A percentile compares a stretch with the other conserved stretches of the same genome.
These are phyloP conservation scores for Osedax frankpressi DNA, from an alignment of 2,888 invertebrate species.

Conservation along the genomic window DNA sequence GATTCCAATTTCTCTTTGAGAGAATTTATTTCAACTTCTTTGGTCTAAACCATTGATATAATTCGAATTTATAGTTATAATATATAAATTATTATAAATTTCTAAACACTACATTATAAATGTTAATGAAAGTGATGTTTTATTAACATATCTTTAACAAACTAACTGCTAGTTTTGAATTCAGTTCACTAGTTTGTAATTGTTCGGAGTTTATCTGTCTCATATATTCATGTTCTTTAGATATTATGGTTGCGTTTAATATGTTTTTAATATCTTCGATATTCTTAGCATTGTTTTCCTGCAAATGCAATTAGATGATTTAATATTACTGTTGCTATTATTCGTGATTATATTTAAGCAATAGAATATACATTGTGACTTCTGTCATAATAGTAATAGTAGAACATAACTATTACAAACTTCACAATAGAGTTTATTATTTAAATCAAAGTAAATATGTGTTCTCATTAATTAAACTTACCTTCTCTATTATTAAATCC, in stretches of 20 bases:
- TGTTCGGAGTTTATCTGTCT: background rate
- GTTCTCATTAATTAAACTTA: too few relatives aligned
- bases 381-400: too few relatives aligned
- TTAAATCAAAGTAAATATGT: too few relatives aligned
- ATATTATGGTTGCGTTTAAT: background rate
- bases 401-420: too few relatives aligned
- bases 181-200: constrained; percentile 15
- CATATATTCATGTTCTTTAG: background rate
- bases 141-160: too few relatives aligned
- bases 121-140: background rate
- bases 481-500: background rate
- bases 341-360: too few relatives aligned
- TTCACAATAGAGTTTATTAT: too few relatives aligned
- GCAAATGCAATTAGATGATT: too few relatives aligned
- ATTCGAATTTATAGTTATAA: background rate
- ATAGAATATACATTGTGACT: too few relatives aligned
- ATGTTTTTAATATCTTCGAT: too few relatives aligned
- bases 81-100: background rate
- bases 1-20: constrained; percentile 23
- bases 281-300: too few relatives aligned
- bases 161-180: constrained; percentile 21
- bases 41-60: constrained; percentile 18
- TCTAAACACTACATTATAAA: background rate
- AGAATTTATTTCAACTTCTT: constrained; percentile 24
- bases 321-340: too few relatives aligned